Evolutionary conservation across 2,797 vertebrate species (phyloP).

Genomic region (Esox lucius): DNA sequence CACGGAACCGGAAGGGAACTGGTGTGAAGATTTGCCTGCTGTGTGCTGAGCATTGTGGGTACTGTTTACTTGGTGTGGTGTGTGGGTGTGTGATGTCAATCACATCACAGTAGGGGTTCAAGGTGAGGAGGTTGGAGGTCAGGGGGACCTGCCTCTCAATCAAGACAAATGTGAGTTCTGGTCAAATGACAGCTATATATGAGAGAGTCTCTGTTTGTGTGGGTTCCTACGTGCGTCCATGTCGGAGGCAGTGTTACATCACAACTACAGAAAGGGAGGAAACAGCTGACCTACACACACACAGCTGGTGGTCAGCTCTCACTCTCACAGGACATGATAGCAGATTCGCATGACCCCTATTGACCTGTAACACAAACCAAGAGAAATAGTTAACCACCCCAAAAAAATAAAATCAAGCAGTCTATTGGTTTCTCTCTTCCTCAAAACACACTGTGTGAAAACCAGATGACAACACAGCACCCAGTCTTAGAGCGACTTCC

Average conservation of each 20-base stretch:
- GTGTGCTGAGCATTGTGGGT: slow-evolving; percentile 30
- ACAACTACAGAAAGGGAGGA: background rate
- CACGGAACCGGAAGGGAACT: slow-evolving; percentile 60
- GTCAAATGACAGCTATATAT: slow-evolving; percentile 41
- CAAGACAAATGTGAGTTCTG: slow-evolving; percentile 31
- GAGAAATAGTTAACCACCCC: background rate
- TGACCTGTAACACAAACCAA: background rate
- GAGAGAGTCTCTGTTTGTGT: background rate
- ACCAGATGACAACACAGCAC: background rate
- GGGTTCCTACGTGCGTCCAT: background rate
- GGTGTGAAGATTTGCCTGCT: slow-evolving; percentile 42
- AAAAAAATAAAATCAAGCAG: background rate
- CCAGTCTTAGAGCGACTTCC: background rate
- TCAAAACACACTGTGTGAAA: background rate
- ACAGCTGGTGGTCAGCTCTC: background rate
- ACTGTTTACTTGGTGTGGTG: slow-evolving; percentile 48
- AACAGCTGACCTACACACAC: slow-evolving; percentile 36
- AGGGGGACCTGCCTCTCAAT: slow-evolving; percentile 1
- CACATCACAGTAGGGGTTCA: slow-evolving; percentile 14
- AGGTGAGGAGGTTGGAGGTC: slow-evolving; percentile 21
- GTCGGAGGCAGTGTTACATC: background rate
- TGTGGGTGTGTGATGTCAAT: slow-evolving; percentile 33
- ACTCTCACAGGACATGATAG: background rate
- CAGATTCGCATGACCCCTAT: background rate
- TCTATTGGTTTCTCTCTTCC: background rate